These are phyloP conservation scores for Amiota minor DNA, from an alignment of 2,888 invertebrate genomes.

Conservation along the genomic window DNA sequence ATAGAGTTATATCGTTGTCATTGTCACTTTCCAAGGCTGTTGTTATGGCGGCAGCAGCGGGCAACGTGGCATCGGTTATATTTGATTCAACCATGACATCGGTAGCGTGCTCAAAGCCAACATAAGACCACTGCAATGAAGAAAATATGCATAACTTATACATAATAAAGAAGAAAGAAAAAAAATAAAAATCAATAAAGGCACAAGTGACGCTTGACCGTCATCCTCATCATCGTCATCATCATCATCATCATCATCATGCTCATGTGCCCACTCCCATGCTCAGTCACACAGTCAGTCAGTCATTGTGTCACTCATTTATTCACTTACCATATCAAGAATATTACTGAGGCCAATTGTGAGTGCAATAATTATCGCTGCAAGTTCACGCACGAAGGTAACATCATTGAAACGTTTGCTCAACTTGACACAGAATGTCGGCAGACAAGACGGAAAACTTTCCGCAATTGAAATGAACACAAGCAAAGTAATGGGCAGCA, in stretches of 20 bases:
- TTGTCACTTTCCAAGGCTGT: constrained; percentile 51
- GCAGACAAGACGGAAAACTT: constrained; percentile 72
- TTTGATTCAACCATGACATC: constrained; percentile 1
- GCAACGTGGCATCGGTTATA: not conserved
- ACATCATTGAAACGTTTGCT: constrained; percentile 77
- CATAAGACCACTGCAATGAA: constrained; percentile 20
- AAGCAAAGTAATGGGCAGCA: constrained; percentile 69
- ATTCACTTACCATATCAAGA: constrained; percentile 77
- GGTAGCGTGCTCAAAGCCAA: constrained; percentile 1
- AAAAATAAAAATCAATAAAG: not conserved
- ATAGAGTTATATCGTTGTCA: constrained; percentile 50
- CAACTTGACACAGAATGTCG: constrained; percentile 74
- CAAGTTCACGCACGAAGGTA: constrained; percentile 75
- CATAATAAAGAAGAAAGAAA: not conserved
- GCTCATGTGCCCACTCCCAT: too few species aligned
- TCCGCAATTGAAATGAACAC: constrained; percentile 72
- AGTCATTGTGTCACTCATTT: constrained; percentile 26
- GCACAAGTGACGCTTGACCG: not conserved
- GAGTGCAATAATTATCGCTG: constrained; percentile 77
- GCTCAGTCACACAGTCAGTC: constrained; percentile 38
- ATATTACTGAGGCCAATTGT: constrained; percentile 77
- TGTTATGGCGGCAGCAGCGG: constrained; percentile 6
- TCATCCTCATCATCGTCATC: not conserved
- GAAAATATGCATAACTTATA: not conserved
- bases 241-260: too few species aligned